Conservation (phyloP, 2,888 invertebrate species). For the Plusia festucae region DNA sequence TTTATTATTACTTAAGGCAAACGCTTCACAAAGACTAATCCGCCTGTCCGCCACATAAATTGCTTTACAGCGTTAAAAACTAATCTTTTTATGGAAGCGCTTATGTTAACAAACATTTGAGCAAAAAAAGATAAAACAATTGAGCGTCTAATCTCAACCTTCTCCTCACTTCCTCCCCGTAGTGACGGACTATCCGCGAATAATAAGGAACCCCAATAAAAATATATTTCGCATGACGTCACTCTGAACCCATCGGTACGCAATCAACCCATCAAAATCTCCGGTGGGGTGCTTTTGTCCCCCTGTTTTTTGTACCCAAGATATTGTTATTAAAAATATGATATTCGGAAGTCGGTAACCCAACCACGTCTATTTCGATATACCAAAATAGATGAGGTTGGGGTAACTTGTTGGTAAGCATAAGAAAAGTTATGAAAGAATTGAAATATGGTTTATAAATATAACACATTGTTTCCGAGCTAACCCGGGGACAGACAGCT, state of each 20-base stretch:
- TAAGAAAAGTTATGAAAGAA: background rate
- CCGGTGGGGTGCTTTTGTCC: constrained; percentile 26
- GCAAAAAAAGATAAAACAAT: too few relatives aligned
- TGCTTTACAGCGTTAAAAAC: too few relatives aligned
- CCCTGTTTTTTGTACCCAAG: constrained; percentile 26
- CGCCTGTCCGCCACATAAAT: too few relatives aligned
- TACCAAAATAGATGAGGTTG: background rate
- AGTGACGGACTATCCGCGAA: constrained; percentile 17
- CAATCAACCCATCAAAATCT: constrained; percentile 51
- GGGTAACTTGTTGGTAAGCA: background rate
- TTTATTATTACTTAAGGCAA: too few relatives aligned
- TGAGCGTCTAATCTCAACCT: background rate
- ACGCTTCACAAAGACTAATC: too few relatives aligned
- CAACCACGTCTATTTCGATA: too few relatives aligned
- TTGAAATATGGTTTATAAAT: background rate
- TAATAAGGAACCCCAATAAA: constrained; percentile 48
- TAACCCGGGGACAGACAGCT: too few relatives aligned
- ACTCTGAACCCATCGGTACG: constrained; percentile 40
- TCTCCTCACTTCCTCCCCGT: too few relatives aligned
- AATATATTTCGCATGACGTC: constrained; percentile 50
- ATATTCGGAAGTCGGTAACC: constrained; percentile 12
- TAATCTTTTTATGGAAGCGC: too few relatives aligned
- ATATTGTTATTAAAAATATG: constrained; percentile 35
- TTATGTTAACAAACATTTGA: too few relatives aligned
- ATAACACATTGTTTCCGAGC: too few relatives aligned